Base-by-base conservation (phyloP, 2,113 vertebrate species). In the Beaufortia kweichowensis region DNA sequence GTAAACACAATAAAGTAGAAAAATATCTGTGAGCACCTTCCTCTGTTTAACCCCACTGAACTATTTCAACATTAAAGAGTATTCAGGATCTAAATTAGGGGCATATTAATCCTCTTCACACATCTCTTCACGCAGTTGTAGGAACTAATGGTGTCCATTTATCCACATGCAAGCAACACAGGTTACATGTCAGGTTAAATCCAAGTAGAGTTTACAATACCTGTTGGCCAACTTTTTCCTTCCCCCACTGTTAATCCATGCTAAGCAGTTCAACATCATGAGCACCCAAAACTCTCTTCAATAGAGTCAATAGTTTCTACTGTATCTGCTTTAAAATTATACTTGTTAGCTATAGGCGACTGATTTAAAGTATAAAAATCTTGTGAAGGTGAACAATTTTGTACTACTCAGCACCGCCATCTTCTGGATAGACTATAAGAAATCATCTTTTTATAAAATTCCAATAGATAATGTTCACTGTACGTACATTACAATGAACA, bases 161-260 rank as follows among this genome's bases (percentile, higher is more conserved):
- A 59, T 70, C 57, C 55, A 70, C 65, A 63, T 70, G 26, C 57
- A 78, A 78, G 55, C 55, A 62, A 50, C 65, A 56, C 66, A 62
- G 29, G 17, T 78, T 62, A 60, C n/a, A 68, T 12, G 35, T 48
- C 75, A 24, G 64, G 35, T 33, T 57, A 62, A 46, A 59, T 67
- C 65, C 63, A 59, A 23, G 39, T 39, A 41, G 74, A 66, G 4
- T 77, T 59, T 60, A 56, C 19, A 50, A 14, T 10, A 19, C 46
- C 29, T 56, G 73, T 6, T 11, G 1, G 19, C 19, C 17, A 26
- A 59, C 53, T 2, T 15, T 43, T 43, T 35, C 7, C 23, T 10
- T 71, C 53, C 69, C 55, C 33, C 53, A 71, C 24, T 33, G 17
- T 23, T 71, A 71, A 57, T 59, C 33, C 33, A 56, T 17, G 3